phyloP scores from a whole-genome alignment of 2,113 vertebrate species.

The Spea bombifrons region DNA sequence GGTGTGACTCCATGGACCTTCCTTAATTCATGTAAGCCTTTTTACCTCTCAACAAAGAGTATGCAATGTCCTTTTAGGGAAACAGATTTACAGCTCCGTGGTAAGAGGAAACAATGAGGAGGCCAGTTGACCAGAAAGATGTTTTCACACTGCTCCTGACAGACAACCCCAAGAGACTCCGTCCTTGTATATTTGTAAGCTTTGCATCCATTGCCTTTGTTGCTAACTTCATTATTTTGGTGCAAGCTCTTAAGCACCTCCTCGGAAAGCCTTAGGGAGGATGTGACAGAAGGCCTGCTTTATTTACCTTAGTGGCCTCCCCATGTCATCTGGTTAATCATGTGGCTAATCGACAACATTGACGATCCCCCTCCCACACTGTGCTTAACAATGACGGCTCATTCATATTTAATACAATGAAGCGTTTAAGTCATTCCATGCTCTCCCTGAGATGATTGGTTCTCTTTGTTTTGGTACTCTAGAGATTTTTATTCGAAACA shows the following conservation, averaged over 20 bases:
- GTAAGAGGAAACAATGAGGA: slow-evolving; percentile 51
- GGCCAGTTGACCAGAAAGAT: slow-evolving; percentile 57
- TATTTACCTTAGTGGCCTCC: slow-evolving; percentile 87
- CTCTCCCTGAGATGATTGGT: slow-evolving; percentile 73
- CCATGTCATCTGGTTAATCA: slow-evolving; percentile 96
- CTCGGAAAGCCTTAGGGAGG: slow-evolving; percentile 64
- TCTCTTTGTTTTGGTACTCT: slow-evolving; percentile 81
- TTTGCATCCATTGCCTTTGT: slow-evolving; percentile 60
- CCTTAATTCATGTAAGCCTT: slow-evolving; percentile 51
- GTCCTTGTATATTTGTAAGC: slow-evolving; percentile 53
- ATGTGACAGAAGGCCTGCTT: slow-evolving; percentile 90
- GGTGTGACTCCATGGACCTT: slow-evolving; percentile 2
- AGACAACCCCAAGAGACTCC: slow-evolving; percentile 50
- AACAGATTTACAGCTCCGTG: slow-evolving; percentile 42
- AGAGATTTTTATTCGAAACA: slow-evolving; percentile 63
- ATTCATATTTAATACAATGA: slow-evolving; percentile 95
- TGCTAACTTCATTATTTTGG: slow-evolving; percentile 65
- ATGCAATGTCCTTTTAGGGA: slow-evolving; percentile 38
- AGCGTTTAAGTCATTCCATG: slow-evolving; percentile 88
- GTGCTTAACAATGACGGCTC: slow-evolving; percentile 76
- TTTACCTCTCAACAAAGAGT: slow-evolving; percentile 44
- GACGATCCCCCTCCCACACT: slow-evolving; percentile 69
- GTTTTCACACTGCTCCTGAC: slow-evolving; percentile 56
- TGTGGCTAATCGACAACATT: slow-evolving; percentile 87
- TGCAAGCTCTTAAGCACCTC: slow-evolving; percentile 60